These are phyloP conservation scores for Stictocephala bisonia DNA, from an alignment of 2,888 invertebrate genomes.

Conservation along the genomic window DNA sequence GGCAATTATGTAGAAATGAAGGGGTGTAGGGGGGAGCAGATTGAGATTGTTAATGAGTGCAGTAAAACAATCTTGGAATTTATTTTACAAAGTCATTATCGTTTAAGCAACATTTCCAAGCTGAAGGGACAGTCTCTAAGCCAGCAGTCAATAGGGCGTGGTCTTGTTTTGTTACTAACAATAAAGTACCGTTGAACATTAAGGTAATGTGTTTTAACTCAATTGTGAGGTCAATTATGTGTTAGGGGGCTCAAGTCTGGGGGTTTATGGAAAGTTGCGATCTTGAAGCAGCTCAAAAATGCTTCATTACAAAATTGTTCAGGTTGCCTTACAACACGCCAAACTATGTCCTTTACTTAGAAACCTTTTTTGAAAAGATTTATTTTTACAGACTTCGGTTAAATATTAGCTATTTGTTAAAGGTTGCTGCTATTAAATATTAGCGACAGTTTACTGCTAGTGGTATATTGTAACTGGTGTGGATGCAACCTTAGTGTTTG, in stretches of 20 bases:
- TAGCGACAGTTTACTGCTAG: too few relatives aligned
- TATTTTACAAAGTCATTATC: neutral
- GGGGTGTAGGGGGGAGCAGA: neutral
- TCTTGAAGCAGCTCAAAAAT: neutral
- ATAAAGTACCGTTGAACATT: too few relatives aligned
- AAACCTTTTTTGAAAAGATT: constrained; percentile 11
- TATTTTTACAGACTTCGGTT: constrained; percentile 3
- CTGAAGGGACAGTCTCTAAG: neutral
- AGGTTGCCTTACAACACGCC: constrained; percentile 30
- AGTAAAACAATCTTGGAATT: constrained; percentile 7
- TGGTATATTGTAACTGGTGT: too few relatives aligned
- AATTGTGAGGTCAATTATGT: constrained; percentile 19
- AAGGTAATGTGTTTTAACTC: too few relatives aligned
- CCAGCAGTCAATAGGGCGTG: neutral
- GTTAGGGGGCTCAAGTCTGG: constrained; percentile 38
- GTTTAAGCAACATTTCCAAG: neutral
- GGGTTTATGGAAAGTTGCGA: constrained; percentile 8
- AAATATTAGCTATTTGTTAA: neutral
- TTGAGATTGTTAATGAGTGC: neutral
- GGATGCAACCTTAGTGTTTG: too few relatives aligned
- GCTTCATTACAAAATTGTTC: constrained; percentile 33
- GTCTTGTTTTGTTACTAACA: constrained; percentile 20
- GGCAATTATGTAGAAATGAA: neutral
- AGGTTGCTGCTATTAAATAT: too few relatives aligned
- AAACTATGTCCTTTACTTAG: constrained; percentile 31